phyloP scores from a whole-genome alignment of 2,888 invertebrate species.

The Luffia ferchaultella region DNA sequence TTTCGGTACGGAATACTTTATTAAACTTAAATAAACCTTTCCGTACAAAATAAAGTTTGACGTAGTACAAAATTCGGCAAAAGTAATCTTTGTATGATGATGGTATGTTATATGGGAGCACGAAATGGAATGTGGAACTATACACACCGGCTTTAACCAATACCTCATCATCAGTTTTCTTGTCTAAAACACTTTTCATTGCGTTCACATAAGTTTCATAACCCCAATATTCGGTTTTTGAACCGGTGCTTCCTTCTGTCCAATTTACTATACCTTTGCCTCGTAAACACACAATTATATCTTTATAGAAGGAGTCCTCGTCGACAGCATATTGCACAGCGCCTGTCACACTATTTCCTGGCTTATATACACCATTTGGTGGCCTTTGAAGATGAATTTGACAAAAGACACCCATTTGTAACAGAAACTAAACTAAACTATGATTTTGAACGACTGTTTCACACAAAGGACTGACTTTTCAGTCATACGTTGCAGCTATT shows the following conservation, averaged over 20 bases:
- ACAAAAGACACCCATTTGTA: conserved; percentile 3
- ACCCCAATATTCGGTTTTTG: not conserved
- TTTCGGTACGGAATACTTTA: conserved; percentile 3
- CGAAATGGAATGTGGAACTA: not conserved
- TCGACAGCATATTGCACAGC: not conserved
- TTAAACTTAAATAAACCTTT: not conserved
- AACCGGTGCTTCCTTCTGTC: not conserved
- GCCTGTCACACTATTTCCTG: not conserved
- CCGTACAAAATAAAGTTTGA: not conserved
- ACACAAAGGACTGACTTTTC: no score
- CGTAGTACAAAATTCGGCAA: not conserved
- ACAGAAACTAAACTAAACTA: not conserved
- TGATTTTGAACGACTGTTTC: no score
- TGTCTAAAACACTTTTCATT: not conserved
- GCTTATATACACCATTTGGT: not conserved
- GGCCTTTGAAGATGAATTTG: conserved; percentile 3
- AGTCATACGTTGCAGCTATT: no score
- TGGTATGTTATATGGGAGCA: conserved; percentile 1
- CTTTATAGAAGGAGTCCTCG: not conserved
- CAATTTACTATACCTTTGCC: not conserved
- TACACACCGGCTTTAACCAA: not conserved
- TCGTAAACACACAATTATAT: not conserved
- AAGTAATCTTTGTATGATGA: not conserved
- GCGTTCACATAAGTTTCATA: conserved; percentile 1
- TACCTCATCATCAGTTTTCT: not conserved